A percentile compares a stretch with the other conserved stretches of the same genome.
Evolutionary conservation across 2,888 invertebrate genomes (phyloP).

Genomic region (Cheilosia impressa): DNA sequence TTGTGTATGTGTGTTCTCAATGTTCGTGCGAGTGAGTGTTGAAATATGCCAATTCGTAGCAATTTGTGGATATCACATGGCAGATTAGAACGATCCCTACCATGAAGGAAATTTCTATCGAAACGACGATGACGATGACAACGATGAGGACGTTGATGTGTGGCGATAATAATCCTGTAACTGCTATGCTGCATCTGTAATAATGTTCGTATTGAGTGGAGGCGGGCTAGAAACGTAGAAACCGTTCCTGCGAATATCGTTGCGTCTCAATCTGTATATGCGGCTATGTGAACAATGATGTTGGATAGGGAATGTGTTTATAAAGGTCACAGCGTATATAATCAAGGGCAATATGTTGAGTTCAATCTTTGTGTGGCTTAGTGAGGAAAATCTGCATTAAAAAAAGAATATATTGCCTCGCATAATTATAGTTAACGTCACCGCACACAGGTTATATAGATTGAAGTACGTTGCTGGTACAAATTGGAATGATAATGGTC

Average conservation of each 20-base stretch:
- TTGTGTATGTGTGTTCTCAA: slow-evolving; percentile 14
- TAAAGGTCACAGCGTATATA: not conserved
- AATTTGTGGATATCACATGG: slow-evolving; percentile 59
- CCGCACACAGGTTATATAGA: too few species aligned
- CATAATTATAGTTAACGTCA: too few species aligned
- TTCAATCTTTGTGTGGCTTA: too few species aligned
- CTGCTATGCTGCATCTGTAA: slow-evolving; percentile 21
- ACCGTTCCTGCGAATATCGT: not conserved
- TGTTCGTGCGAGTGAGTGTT: slow-evolving; percentile 21
- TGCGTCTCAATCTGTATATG: not conserved
- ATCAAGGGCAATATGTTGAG: too few species aligned
- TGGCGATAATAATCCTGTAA: slow-evolving; percentile 42
- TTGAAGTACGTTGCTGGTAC: too few species aligned
- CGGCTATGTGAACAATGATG: not conserved
- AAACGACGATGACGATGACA: not conserved
- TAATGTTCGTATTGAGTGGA: slow-evolving; percentile 10
- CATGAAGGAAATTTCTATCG: not conserved
- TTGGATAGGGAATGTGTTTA: not conserved
- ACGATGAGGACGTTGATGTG: slow-evolving; percentile 29
- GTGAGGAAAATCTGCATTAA: too few species aligned
- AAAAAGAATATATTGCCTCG: too few species aligned
- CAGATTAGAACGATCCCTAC: slow-evolving; percentile 42
- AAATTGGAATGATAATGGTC: too few species aligned
- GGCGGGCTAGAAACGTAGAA: not conserved
- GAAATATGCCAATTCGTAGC: slow-evolving; percentile 60